A percentile compares a stretch with the other conserved stretches of the same genome.
Conservation (phyloP, 2,888 invertebrate genomes). For the Hirtodrosophila confusa region DNA sequence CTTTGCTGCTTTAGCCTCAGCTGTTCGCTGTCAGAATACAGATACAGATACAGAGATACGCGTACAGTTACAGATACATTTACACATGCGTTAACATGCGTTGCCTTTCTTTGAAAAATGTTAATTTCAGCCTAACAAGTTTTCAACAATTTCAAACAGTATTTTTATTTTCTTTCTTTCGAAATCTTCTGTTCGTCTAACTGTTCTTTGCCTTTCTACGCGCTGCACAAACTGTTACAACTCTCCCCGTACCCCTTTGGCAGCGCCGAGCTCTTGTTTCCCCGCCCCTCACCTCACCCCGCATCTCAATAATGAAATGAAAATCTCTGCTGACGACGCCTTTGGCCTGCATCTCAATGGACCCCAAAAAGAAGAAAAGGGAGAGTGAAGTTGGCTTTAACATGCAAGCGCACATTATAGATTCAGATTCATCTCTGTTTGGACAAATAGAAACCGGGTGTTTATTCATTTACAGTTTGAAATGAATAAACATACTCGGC, state of each 20-base stretch:
- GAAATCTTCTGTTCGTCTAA: constrained; percentile 49
- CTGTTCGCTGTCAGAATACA: constrained; percentile 35
- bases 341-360: constrained; percentile 9
- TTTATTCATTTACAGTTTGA: constrained; percentile 2
- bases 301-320: constrained; percentile 65
- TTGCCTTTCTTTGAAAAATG: constrained; percentile 60
- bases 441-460: constrained; percentile 20
- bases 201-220: constrained; percentile 61
- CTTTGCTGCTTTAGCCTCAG: constrained; percentile 3
- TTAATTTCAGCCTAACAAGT: constrained; percentile 61
- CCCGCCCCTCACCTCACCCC: background rate
- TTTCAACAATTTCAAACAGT: constrained; percentile 31
- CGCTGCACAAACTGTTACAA: constrained; percentile 20
- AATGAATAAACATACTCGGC: constrained; percentile 6
- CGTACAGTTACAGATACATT: constrained; percentile 22
- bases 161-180: constrained; percentile 1
- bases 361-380: constrained; percentile 33
- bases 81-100: constrained; percentile 20
- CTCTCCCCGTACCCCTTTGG: constrained; percentile 5
- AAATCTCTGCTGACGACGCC: constrained; percentile 41
- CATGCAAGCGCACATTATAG: constrained; percentile 17
- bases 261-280: too few relatives aligned
- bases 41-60: constrained; percentile 9
- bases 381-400: constrained; percentile 25
- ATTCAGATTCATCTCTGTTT: constrained; percentile 17